phyloP scores from a whole-genome alignment of 1,140 invertebrate species.

The Delia radicum region DNA sequence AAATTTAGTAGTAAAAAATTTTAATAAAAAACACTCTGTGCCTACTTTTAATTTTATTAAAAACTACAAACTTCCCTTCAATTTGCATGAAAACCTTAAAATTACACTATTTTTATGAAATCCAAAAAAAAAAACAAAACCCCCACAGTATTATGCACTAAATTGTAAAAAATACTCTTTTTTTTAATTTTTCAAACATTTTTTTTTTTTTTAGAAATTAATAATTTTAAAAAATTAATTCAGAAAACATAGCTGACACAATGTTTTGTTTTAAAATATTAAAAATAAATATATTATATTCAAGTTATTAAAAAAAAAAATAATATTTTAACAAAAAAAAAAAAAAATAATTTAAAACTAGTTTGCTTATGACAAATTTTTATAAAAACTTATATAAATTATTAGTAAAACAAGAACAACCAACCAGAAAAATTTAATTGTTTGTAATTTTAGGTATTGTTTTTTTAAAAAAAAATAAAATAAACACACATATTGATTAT shows the following conservation, averaged over 20 bases:
- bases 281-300: constrained; percentile 33
- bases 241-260: constrained; percentile 55
- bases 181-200: not conserved
- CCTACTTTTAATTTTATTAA: not conserved
- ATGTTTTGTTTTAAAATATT: constrained; percentile 44
- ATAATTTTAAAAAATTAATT: constrained; percentile 8
- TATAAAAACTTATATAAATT: constrained; percentile 32
- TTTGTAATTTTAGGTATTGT: too few relatives aligned
- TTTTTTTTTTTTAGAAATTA: constrained; percentile 1
- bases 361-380: too few relatives aligned
- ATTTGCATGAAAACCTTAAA: not conserved
- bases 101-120: not conserved
- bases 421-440: too few relatives aligned
- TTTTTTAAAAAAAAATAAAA: constrained; percentile 7
- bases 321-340: too few relatives aligned
- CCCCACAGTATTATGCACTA: not conserved
- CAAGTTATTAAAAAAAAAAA: too few relatives aligned
- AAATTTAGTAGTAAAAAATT: too few relatives aligned
- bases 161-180: not conserved
- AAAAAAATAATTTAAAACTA: too few relatives aligned
- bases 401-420: too few relatives aligned
- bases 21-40: not conserved
- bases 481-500: constrained; percentile 8
- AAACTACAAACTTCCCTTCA: not conserved
- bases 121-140: not conserved